A percentile compares a stretch with the other conserved stretches of the same genome.
Conservation (phyloP, 1,140 invertebrate species). For the Alviniconcha marisindica region DNA sequence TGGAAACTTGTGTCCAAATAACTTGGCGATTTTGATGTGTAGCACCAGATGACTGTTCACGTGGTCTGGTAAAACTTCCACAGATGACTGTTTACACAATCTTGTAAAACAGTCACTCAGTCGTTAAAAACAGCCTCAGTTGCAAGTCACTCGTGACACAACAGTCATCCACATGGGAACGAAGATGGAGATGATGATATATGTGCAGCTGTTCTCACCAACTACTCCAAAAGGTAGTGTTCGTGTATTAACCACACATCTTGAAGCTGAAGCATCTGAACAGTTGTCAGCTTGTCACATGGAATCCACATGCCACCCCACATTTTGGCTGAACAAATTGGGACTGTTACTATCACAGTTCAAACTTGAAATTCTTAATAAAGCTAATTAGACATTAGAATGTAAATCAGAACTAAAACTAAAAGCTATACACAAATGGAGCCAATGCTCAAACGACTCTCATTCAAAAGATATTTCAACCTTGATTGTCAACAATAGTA, state of each 20-base stretch:
- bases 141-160: not conserved
- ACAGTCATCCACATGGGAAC: not conserved
- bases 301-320: not conserved
- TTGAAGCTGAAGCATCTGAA: slow-evolving; percentile 7
- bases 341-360: slow-evolving; percentile 8
- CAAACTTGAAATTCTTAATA: not conserved
- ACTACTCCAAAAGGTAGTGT: not conserved
- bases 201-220: not conserved
- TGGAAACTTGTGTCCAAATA: not conserved
- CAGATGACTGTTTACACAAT: not conserved
- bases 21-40: not conserved
- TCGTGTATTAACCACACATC: not conserved
- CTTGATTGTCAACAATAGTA: no score
- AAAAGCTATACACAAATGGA: not conserved
- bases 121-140: no score
- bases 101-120: no score
- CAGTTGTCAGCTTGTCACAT: not conserved
- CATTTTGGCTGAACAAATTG: not conserved
- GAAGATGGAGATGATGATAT: not conserved
- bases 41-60: slow-evolving; percentile 13
- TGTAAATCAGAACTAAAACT: no score
- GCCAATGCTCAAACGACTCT: not conserved
- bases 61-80: no score
- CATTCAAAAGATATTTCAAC: no score
- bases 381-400: not conserved